These are phyloP conservation scores for Beris morrisii DNA, from an alignment of 2,888 invertebrate genomes.

Conservation along the genomic window DNA sequence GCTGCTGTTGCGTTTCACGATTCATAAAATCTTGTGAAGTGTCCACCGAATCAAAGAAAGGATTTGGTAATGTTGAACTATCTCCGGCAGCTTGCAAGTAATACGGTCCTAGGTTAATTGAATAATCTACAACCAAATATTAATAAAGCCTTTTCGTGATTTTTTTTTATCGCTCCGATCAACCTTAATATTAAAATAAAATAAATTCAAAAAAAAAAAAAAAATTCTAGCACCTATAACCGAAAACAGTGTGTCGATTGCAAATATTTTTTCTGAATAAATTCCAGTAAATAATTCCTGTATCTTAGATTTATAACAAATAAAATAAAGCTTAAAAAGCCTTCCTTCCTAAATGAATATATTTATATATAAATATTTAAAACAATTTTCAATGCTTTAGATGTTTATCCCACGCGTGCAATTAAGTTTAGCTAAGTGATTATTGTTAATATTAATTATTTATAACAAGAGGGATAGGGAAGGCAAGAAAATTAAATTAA, in stretches of 20 bases:
- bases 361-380: too few species aligned
- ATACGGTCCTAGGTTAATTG: slow-evolving; percentile 34
- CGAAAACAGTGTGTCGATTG: too few species aligned
- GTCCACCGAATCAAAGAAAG: slow-evolving; percentile 49
- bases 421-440: slow-evolving; percentile 20
- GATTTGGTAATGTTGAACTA: slow-evolving; percentile 51
- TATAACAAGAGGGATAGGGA: too few species aligned
- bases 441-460: too few species aligned
- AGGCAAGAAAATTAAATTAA: too few species aligned
- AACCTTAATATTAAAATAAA: too few species aligned
- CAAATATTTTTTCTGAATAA: too few species aligned
- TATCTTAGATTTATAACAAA: too few species aligned
- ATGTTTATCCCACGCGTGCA: slow-evolving; percentile 41
- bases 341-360: slow-evolving; percentile 27
- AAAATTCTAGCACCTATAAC: too few species aligned
- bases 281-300: too few species aligned
- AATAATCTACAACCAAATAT: slow-evolving; percentile 23
- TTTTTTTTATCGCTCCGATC: neutral
- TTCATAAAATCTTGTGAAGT: slow-evolving; percentile 24
- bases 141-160: slow-evolving; percentile 20
- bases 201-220: too few species aligned
- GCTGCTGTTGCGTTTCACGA: slow-evolving; percentile 42
- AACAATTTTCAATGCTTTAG: slow-evolving; percentile 38
- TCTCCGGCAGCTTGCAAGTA: slow-evolving; percentile 42
- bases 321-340: slow-evolving; percentile 10